These are phyloP conservation scores for Morone chrysops DNA, from an alignment of 2,113 vertebrate species.

Conservation along the genomic window DNA sequence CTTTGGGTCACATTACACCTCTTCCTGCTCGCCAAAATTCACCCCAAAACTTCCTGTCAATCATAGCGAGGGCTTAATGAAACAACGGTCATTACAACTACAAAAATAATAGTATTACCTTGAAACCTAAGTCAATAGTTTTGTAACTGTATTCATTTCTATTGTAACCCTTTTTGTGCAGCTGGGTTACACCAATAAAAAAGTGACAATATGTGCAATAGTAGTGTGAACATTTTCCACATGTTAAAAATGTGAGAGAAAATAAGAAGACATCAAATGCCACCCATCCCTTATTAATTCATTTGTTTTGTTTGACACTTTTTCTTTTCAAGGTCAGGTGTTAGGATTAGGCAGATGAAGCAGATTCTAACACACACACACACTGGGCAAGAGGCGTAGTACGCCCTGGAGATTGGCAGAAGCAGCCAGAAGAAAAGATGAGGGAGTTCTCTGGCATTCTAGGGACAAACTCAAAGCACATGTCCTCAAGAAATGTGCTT, in stretches of 20 bases:
- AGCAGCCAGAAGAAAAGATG: background rate
- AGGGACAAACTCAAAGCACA: slow-evolving; percentile 21
- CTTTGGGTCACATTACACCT: too few species aligned
- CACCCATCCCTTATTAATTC: background rate
- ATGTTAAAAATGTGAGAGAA: background rate
- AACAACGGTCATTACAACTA: too few species aligned
- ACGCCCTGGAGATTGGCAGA: background rate
- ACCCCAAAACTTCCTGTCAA: too few species aligned
- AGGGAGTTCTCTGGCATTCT: background rate
- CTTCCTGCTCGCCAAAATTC: too few species aligned
- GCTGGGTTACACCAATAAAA: background rate
- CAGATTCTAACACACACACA: background rate
- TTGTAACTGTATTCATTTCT: too few species aligned
- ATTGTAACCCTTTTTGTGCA: too few species aligned
- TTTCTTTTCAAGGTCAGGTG: background rate
- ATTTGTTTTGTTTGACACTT: background rate
- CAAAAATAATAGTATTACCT: too few species aligned
- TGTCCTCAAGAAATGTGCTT: background rate
- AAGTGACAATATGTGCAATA: background rate
- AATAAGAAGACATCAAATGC: background rate
- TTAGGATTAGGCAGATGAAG: background rate
- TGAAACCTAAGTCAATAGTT: too few species aligned
- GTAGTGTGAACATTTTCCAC: background rate
- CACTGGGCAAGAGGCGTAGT: background rate
- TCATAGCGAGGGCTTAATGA: too few species aligned